Conservation (phyloP, 2,797 vertebrate species). For the Telmatherina bonti region DNA sequence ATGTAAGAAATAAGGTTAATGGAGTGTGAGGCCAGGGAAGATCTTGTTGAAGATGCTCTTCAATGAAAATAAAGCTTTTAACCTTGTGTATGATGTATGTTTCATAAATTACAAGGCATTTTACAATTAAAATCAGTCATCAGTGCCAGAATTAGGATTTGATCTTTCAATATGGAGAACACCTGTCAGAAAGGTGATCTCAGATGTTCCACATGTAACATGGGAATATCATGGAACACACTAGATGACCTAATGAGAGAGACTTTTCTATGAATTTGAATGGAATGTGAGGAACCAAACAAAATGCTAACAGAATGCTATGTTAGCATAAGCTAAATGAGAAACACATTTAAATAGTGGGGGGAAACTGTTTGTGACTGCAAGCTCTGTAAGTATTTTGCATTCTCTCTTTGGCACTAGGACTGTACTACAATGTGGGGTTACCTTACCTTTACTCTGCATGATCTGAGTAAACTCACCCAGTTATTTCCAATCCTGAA, state of each 20-base stretch:
- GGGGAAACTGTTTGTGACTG: too few relatives aligned
- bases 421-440: too few relatives aligned
- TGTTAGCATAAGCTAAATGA: neutral
- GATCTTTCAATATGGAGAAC: neutral
- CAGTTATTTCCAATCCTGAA: too few relatives aligned
- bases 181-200: neutral
- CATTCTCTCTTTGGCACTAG: too few relatives aligned
- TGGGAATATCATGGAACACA: neutral
- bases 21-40: constrained; percentile 32
- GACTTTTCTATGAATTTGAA: neutral
- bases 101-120: neutral
- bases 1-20: constrained; percentile 50
- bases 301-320: neutral
- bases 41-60: constrained; percentile 14
- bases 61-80: constrained; percentile 3
- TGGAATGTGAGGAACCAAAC: neutral
- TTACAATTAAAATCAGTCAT: neutral
- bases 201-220: neutral
- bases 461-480: too few relatives aligned
- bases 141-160: neutral
- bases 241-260: too few relatives aligned
- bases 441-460: too few relatives aligned
- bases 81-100: neutral
- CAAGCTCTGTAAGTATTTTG: too few relatives aligned
- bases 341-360: too few relatives aligned